These are phyloP conservation scores for Drosophila subquinaria DNA, from an alignment of 2,888 invertebrate species.

Conservation along the genomic window DNA sequence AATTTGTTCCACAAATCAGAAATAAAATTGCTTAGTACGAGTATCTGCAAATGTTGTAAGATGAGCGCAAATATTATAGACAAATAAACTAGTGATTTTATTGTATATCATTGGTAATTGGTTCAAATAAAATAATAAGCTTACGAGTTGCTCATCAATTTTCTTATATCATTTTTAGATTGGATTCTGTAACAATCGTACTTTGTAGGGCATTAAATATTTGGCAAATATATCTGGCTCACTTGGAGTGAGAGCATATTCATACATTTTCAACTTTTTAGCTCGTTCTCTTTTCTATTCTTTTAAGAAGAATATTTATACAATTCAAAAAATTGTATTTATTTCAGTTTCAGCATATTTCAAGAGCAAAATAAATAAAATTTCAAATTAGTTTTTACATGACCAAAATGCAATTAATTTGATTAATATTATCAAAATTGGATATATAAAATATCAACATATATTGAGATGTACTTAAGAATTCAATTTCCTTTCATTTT, in stretches of 20 bases:
- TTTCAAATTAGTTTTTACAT: no score
- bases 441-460: no score
- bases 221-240: background rate
- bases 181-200: background rate
- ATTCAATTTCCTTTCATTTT: background rate
- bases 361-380: no score
- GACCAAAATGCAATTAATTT: no score
- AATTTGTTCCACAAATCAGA: slow-evolving; percentile 18
- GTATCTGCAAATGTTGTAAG: slow-evolving; percentile 14
- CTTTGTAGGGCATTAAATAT: background rate
- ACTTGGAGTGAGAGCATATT: background rate
- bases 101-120: slow-evolving; percentile 15
- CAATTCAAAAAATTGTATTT: no score
- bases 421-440: no score
- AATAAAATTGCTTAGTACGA: slow-evolving; percentile 20
- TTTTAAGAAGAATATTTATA: no score
- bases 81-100: slow-evolving; percentile 40
- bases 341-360: no score
- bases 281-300: no score
- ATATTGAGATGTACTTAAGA: no score
- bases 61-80: slow-evolving; percentile 11
- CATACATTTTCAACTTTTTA: background rate
- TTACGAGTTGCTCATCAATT: slow-evolving; percentile 7
- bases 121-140: slow-evolving; percentile 4
- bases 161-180: background rate